Conservation (phyloP, 2,888 invertebrate species). For the Nyleta sp. region DNA sequence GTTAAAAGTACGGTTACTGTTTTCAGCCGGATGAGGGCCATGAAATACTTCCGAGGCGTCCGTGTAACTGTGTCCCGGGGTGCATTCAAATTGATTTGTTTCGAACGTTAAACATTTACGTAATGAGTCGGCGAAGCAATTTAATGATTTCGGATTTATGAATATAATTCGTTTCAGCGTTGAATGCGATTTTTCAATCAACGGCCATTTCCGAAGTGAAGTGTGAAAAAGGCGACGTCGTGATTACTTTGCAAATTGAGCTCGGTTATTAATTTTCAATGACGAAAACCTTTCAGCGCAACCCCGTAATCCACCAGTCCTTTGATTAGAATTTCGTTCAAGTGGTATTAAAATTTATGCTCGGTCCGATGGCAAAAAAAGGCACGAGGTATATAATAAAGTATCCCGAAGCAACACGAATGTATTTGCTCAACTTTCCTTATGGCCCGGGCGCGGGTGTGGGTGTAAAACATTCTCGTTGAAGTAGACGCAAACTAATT, state of each 20-base stretch:
- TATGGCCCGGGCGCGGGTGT: conserved; percentile 22
- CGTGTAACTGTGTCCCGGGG: not conserved
- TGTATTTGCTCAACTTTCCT: conserved; percentile 46
- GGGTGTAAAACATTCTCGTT: conserved; percentile 59
- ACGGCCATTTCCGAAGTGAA: not conserved
- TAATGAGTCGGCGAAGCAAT: not conserved
- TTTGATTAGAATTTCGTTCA: conserved; percentile 45
- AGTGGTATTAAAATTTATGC: conserved; percentile 35
- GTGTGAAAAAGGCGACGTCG: not conserved
- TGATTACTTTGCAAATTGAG: conserved; percentile 10
- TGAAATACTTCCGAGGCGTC: conserved; percentile 4
- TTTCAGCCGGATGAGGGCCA: conserved; percentile 15
- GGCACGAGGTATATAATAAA: conserved; percentile 25
- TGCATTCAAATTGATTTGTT: not conserved
- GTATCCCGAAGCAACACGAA: conserved; percentile 38
- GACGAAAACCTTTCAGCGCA: conserved; percentile 19
- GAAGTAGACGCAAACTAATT: conserved; percentile 69
- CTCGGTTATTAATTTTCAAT: conserved; percentile 39
- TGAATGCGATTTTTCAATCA: conserved; percentile 8
- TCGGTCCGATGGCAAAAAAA: conserved; percentile 11
- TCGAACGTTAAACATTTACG: not conserved
- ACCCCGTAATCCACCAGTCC: conserved; percentile 12
- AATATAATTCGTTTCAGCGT: not conserved
- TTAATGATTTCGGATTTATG: too few relatives aligned
- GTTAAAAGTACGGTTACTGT: conserved; percentile 24